These are phyloP conservation scores for Agonum fuliginosum DNA, from an alignment of 2,888 invertebrate genomes.

Conservation along the genomic window DNA sequence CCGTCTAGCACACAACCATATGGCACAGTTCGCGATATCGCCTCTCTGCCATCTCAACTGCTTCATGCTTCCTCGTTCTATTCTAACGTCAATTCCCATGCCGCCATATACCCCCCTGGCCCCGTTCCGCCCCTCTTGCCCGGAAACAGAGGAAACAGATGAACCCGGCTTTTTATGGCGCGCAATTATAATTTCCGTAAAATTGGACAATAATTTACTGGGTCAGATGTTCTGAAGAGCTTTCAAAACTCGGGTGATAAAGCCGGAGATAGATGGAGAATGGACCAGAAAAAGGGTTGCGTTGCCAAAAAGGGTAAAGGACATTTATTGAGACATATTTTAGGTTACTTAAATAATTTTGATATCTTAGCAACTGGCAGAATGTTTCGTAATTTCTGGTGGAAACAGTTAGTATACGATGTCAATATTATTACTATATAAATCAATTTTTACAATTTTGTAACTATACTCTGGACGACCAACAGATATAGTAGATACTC, in stretches of 20 bases:
- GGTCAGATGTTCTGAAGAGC: constrained; percentile 53
- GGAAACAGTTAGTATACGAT: too few species aligned
- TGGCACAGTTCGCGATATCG: constrained; percentile 35
- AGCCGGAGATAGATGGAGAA: constrained; percentile 13
- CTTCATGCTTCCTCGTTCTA: too few species aligned
- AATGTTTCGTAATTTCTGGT: too few species aligned
- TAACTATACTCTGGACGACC: too few species aligned
- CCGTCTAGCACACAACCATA: constrained; percentile 24
- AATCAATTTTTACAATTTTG: too few species aligned
- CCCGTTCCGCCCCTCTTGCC: constrained; percentile 31
- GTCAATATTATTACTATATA: too few species aligned
- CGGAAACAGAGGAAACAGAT: constrained; percentile 63
- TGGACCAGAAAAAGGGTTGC: background rate
- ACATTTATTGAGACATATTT: too few species aligned
- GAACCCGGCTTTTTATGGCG: constrained; percentile 58
- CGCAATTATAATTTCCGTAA: constrained; percentile 58
- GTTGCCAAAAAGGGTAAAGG: background rate
- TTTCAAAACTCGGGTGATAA: constrained; percentile 44
- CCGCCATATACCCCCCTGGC: background rate
- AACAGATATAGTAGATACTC: too few species aligned
- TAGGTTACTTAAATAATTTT: too few species aligned
- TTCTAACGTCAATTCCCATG: constrained; percentile 55
- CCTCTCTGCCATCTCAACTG: constrained; percentile 22
- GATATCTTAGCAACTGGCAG: too few species aligned
- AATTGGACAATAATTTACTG: constrained; percentile 56